Conservation (phyloP, 2,113 vertebrate species). For the Struthidea cinerea region DNA sequence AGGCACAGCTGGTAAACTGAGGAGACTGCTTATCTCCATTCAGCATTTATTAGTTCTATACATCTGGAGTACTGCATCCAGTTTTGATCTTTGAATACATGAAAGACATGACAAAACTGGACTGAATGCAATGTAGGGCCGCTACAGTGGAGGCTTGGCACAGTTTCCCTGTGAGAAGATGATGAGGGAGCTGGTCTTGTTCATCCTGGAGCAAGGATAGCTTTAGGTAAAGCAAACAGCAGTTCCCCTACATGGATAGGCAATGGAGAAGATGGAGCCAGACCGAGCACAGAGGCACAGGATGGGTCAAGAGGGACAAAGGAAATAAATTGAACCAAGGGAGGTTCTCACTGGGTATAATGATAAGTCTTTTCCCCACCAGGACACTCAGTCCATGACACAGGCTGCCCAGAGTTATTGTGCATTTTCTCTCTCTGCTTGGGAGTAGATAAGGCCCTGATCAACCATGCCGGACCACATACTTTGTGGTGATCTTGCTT, state of each 20-base stretch:
- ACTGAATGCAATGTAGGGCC: background rate
- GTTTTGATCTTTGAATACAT: background rate
- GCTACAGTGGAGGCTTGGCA: too few species aligned
- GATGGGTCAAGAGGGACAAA: background rate
- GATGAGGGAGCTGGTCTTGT: background rate
- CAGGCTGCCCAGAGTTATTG: background rate
- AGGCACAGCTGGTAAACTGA: background rate
- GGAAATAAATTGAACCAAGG: background rate
- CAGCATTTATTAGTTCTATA: accelerated
- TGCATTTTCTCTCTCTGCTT: background rate
- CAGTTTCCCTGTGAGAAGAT: background rate
- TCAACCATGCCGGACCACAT: background rate
- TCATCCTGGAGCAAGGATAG: background rate
- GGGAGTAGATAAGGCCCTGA: background rate
- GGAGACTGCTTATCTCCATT: background rate
- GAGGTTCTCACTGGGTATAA: background rate
- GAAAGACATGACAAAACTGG: background rate
- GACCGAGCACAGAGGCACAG: background rate
- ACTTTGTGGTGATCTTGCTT: background rate
- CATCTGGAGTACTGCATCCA: background rate
- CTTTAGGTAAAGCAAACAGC: background rate
- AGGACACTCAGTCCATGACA: background rate
- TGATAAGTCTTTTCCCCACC: background rate
- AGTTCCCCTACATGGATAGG: background rate
- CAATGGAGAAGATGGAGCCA: background rate